These are phyloP conservation scores for Drosophila colorata DNA, from an alignment of 2,888 invertebrate genomes.

Conservation along the genomic window DNA sequence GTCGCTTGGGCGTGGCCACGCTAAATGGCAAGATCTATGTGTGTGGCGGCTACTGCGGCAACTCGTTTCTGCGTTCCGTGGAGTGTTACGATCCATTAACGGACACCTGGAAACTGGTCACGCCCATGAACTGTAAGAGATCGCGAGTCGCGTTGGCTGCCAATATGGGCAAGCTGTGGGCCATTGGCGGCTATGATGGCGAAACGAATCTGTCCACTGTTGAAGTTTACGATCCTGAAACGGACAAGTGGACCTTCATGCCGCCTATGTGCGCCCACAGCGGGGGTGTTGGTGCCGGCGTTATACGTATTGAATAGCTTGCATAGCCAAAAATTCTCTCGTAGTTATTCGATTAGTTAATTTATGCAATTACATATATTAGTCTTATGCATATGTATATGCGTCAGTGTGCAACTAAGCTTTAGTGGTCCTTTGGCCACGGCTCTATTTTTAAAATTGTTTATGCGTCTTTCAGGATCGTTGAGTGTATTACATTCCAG, in stretches of 20 bases:
- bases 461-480: slow-evolving; percentile 36
- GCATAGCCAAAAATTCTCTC: slow-evolving; percentile 44
- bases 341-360: slow-evolving; percentile 44
- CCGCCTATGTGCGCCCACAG: slow-evolving; percentile 94
- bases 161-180: slow-evolving; percentile 93
- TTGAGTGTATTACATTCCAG: slow-evolving; percentile 65
- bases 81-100: slow-evolving; percentile 92
- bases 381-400: slow-evolving; percentile 30
- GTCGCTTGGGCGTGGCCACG: slow-evolving; percentile 93
- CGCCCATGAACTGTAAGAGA: slow-evolving; percentile 93
- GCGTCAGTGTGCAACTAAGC: slow-evolving; percentile 50
- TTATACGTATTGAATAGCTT: slow-evolving; percentile 87
- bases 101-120: slow-evolving; percentile 91
- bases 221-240: slow-evolving; percentile 92
- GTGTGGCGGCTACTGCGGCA: slow-evolving; percentile 94
- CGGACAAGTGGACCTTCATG: slow-evolving; percentile 90
- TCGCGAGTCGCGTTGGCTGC: slow-evolving; percentile 93
- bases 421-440: slow-evolving; percentile 56
- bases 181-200: slow-evolving; percentile 92
- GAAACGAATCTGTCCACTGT: slow-evolving; percentile 92
- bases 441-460: slow-evolving; percentile 51
- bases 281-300: slow-evolving; percentile 95
- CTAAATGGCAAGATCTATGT: slow-evolving; percentile 93
- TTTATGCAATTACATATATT: slow-evolving; percentile 50
- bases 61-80: slow-evolving; percentile 92